Evolutionary conservation across 2,888 invertebrate genomes (phyloP).

Genomic region (Deroplatys truncata): DNA sequence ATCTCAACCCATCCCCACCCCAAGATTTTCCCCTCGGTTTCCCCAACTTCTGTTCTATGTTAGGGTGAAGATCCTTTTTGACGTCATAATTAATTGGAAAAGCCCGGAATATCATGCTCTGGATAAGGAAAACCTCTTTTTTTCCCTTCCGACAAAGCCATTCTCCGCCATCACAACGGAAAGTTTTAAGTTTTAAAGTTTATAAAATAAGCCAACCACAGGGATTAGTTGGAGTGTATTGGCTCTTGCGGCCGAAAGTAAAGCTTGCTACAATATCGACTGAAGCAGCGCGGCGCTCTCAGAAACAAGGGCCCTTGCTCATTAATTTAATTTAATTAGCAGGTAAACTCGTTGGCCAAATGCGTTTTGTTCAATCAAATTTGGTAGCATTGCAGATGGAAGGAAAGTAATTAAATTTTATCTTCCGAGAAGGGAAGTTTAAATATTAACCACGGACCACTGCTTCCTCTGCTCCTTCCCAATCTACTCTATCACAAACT

Average conservation of each 20-base stretch:
- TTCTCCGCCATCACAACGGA: not conserved
- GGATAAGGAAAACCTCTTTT: not conserved
- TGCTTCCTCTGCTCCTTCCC: not conserved
- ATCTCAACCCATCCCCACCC: not conserved
- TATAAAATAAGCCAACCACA: not conserved
- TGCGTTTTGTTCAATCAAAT: not conserved
- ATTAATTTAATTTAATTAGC: not conserved
- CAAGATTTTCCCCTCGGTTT: not conserved
- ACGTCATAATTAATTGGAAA: conserved; percentile 22
- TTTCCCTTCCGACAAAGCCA: not conserved
- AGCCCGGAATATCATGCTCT: conserved; percentile 7
- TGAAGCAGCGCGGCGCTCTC: not conserved
- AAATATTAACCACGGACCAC: not conserved
- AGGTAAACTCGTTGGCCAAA: not conserved
- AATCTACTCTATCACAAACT: no score
- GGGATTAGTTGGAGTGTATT: not conserved
- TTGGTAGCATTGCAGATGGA: not conserved
- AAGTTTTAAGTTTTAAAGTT: not conserved
- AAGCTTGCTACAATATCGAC: not conserved
- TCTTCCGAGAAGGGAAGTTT: not conserved
- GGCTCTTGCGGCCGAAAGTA: not conserved
- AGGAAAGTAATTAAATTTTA: not conserved
- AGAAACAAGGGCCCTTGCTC: not conserved
- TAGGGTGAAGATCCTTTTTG: conserved; percentile 18
- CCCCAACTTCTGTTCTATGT: not conserved